phyloP scores from a whole-genome alignment of 2,113 vertebrate species.

The Leucosticte australis region DNA sequence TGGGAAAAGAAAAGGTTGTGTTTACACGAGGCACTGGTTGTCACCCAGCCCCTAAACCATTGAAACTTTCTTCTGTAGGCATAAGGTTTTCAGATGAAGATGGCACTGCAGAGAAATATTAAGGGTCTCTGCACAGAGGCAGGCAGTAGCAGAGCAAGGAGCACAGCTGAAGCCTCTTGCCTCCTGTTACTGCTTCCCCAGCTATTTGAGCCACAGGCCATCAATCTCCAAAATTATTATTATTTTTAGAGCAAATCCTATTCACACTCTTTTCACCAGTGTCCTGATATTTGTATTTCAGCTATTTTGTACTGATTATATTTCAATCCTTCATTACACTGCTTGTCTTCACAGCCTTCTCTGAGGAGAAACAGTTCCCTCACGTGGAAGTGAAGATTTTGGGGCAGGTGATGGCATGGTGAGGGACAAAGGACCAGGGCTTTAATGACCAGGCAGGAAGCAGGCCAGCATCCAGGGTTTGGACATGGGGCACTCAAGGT shows the following conservation, averaged over 20 bases:
- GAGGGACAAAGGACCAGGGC: accelerated
- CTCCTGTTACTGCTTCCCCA: neutral
- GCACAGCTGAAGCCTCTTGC: neutral
- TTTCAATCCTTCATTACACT: neutral
- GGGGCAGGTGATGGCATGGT: too few relatives aligned
- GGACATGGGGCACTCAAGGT: accelerated
- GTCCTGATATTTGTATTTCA: neutral
- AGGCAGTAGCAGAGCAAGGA: neutral
- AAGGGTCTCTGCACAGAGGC: neutral
- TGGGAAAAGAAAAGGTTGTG: neutral
- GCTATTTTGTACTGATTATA: neutral
- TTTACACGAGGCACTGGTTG: neutral
- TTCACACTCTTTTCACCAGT: accelerated
- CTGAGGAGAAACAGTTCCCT: neutral
- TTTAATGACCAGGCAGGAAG: neutral
- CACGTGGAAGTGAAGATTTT: accelerated
- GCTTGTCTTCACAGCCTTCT: neutral
- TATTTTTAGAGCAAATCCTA: neutral
- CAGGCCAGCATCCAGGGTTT: accelerated
- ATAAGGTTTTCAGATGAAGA: neutral
- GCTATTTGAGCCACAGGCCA: neutral
- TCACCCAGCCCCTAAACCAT: neutral
- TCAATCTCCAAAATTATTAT: neutral
- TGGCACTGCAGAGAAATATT: neutral
- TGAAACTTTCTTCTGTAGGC: neutral